These are phyloP conservation scores for Antechinus stuartii DNA, from an alignment of 2,113 vertebrate genomes.

Conservation along the genomic window DNA sequence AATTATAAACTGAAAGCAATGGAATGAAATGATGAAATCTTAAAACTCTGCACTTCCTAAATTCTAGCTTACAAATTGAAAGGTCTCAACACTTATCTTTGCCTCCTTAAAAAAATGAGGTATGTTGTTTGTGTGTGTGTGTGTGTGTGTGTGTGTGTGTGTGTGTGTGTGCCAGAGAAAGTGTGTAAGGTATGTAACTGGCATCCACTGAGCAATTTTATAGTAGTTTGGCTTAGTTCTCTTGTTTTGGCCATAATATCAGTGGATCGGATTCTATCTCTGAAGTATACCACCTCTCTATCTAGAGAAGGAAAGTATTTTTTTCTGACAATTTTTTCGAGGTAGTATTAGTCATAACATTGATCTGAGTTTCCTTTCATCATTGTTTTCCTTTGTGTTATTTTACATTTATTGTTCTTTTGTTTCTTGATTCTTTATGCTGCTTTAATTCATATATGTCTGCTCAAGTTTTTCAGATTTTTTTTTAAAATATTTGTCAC, in stretches of 20 bases:
- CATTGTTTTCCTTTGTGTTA: background rate
- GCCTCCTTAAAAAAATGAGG: background rate
- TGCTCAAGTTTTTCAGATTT: background rate
- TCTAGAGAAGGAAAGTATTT: background rate
- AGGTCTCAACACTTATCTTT: background rate
- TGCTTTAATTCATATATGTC: background rate
- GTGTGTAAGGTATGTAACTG: background rate
- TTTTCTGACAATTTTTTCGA: background rate
- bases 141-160: too few species aligned
- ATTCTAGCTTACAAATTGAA: conserved; percentile 49
- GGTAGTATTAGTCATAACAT: background rate
- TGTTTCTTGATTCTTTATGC: background rate
- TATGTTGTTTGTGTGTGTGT: background rate
- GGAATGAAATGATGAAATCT: conserved; percentile 50
- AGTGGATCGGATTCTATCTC: background rate
- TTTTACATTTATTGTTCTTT: background rate
- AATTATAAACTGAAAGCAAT: conserved; percentile 39
- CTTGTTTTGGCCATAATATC: background rate
- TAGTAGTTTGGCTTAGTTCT: background rate
- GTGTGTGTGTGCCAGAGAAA: background rate
- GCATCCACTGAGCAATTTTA: too few species aligned
- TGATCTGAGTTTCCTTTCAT: background rate
- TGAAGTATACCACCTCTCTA: background rate
- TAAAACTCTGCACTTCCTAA: conserved; percentile 46
- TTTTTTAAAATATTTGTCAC: background rate